Conservation (phyloP, 1,140 invertebrate species). For the Drosophila punjabiensis region DNA sequence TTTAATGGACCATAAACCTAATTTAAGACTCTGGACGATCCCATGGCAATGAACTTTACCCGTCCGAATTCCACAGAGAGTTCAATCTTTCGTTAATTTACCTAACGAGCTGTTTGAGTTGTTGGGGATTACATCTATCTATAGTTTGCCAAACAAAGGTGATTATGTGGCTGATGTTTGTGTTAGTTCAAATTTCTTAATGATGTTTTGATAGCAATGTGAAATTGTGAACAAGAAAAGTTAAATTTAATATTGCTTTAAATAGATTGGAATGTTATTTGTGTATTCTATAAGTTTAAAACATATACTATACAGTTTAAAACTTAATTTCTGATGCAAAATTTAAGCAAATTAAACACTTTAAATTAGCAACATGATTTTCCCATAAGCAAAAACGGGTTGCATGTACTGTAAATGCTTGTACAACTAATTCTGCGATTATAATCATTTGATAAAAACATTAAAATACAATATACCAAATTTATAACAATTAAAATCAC, state of each 20-base stretch:
- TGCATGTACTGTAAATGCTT: neutral
- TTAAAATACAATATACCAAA: constrained; percentile 18
- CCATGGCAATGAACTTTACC: constrained; percentile 41
- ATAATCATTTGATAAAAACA: constrained; percentile 7
- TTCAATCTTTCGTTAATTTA: constrained; percentile 22
- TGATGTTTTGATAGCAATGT: constrained; percentile 29
- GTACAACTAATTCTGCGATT: constrained; percentile 4
- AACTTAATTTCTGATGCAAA: neutral
- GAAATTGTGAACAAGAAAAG: constrained; percentile 2
- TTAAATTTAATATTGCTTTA: neutral
- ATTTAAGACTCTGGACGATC: constrained; percentile 34
- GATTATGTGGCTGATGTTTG: constrained; percentile 15
- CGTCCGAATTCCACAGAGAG: constrained; percentile 2
- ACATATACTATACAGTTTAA: neutral
- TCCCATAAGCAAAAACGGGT: neutral
- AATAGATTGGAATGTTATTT: neutral
- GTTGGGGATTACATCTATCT: constrained; percentile 16
- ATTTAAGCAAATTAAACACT: neutral
- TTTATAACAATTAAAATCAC: constrained; percentile 17
- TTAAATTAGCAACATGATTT: neutral
- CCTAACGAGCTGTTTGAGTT: constrained; percentile 30
- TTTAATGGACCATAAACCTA: constrained; percentile 41
- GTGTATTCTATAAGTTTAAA: neutral
- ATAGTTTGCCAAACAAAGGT: constrained; percentile 15
- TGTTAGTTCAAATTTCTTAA: constrained; percentile 14